phyloP scores from a whole-genome alignment of 2,113 vertebrate species.

The Hypocryptadius cinnamomeus region DNA sequence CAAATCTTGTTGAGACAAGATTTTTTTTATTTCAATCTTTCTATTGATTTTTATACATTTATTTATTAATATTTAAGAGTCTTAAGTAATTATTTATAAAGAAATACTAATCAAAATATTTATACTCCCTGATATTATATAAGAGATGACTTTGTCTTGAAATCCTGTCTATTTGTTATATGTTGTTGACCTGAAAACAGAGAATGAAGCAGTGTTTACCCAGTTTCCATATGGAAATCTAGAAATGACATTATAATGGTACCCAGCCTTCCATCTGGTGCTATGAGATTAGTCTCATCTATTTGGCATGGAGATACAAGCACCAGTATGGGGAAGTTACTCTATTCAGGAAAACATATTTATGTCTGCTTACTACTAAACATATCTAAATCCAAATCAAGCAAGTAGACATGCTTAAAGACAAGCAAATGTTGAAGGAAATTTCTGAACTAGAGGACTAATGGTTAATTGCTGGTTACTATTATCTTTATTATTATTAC shows the following conservation, averaged over 20 bases:
- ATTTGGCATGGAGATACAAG: not conserved
- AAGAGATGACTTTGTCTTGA: constrained; percentile 40
- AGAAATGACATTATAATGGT: not conserved
- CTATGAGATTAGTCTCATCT: not conserved
- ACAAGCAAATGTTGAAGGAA: not conserved
- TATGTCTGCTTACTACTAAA: not conserved
- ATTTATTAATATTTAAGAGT: constrained; percentile 80
- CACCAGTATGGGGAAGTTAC: not conserved
- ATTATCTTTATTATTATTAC: not conserved
- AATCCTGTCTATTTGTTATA: constrained; percentile 58
- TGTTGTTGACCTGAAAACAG: constrained; percentile 14
- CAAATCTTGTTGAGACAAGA: not conserved
- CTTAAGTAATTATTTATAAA: constrained; percentile 72
- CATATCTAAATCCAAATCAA: not conserved
- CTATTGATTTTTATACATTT: constrained; percentile 42
- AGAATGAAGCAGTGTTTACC: not conserved
- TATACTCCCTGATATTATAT: constrained; percentile 54
- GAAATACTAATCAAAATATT: constrained; percentile 55
- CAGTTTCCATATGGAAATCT: not conserved
- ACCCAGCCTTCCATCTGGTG: not conserved
- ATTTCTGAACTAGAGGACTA: not conserved
- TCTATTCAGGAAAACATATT: not conserved
- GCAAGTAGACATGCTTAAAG: not conserved
- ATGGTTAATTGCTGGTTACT: not conserved
- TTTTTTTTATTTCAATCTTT: not conserved